phyloP scores from a whole-genome alignment of 1,140 invertebrate species.

The Drosophila orosa region DNA sequence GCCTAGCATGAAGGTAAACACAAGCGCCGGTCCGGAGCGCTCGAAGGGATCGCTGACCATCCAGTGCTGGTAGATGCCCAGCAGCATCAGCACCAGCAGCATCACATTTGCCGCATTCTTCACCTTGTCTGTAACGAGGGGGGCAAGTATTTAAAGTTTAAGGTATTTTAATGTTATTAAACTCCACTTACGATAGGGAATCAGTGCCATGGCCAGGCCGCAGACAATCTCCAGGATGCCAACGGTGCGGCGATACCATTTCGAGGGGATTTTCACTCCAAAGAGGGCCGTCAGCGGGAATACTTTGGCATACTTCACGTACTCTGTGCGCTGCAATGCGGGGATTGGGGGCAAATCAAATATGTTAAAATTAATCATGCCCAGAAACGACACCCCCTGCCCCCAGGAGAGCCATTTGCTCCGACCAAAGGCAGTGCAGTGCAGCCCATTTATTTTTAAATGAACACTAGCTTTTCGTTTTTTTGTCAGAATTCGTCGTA shows the following conservation, averaged over 20 bases:
- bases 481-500: conserved; percentile 20
- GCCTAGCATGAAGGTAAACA: conserved; percentile 97
- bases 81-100: conserved; percentile 92
- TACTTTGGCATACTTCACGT: conserved; percentile 98
- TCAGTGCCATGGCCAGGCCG: conserved; percentile 93
- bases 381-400: conserved; percentile 8
- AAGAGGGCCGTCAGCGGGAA: conserved; percentile 94
- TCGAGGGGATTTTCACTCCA: conserved; percentile 95
- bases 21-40: conserved; percentile 94
- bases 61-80: conserved; percentile 96
- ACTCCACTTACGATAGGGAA: conserved; percentile 92
- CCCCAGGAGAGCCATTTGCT: conserved; percentile 25
- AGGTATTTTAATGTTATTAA: not conserved
- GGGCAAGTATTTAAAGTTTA: conserved; percentile 54
- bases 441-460: conserved; percentile 57
- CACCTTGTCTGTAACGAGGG: conserved; percentile 93
- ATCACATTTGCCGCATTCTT: conserved; percentile 95
- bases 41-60: conserved; percentile 97
- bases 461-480: conserved; percentile 34
- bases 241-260: conserved; percentile 95
- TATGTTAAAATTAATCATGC: conserved; percentile 51
- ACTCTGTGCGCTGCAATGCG: conserved; percentile 95
- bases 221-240: conserved; percentile 95
- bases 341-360: conserved; percentile 84
- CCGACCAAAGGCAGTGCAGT: conserved; percentile 19